Base-by-base conservation (phyloP, 2,113 vertebrate species). In the Hypomesus transpacificus region DNA sequence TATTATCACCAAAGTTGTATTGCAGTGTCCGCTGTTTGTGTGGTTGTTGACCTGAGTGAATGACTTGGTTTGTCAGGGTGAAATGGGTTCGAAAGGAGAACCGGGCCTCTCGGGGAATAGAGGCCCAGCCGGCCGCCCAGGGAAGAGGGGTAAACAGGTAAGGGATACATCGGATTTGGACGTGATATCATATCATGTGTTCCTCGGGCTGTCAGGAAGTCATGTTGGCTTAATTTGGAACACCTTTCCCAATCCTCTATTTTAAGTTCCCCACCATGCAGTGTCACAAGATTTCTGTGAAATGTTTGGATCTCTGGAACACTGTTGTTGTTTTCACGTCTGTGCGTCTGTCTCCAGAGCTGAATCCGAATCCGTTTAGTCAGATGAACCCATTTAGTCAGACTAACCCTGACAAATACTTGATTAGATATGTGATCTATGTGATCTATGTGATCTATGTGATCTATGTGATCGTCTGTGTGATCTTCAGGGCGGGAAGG, bases 1-100 rank as follows among this genome's bases (percentile, higher is more conserved):
- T 26, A 2, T 11, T 63, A 63, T 28, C 26, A 34, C 8, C 61
- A 31, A 6, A 59, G 21, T 59, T 59, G 4, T 24, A 8, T 58
- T 11, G 20, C 20, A 22, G 57, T 22, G 3, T 20, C 22, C 9
- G 20, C 21, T 20, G 57, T 14, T 22, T 24, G 22, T 59, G 73
- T 16, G 70, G 21, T 26, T 70, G 21, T 62, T 61, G 21, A 61
- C 20, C n/a, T 14, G 26, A 3, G n/a, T 14, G 13, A 57, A 3
- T 78, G n/a, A 31, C 79, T 71, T 78, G 39, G 75, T 54, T 66
- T 14, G 59, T 28, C 81, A 99, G 97, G 97, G 97, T 79, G 97
- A 99, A 91, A 95, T 98, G 96, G 97, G 97, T 79, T 96, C 97
- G 5, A 98, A 98, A 82, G 97, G 97, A 77, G 96, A 96, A 63